Conservation (phyloP, 2,113 vertebrate species). For the Brienomyrus longianalis region DNA sequence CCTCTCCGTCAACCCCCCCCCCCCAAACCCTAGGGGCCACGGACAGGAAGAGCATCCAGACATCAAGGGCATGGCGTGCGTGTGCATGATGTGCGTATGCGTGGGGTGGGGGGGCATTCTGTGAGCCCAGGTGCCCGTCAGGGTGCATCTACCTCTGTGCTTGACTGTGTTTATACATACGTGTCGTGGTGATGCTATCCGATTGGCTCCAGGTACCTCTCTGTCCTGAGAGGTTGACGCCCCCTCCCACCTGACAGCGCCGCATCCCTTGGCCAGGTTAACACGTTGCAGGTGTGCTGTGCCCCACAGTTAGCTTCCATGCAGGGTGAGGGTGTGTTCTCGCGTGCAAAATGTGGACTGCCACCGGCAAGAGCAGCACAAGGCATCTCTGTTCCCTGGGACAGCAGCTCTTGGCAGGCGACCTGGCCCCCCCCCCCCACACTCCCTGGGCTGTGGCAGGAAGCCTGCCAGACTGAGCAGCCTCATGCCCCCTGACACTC, state of each 20-base stretch:
- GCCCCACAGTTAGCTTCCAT: neutral
- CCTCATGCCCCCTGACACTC: neutral
- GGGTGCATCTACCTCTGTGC: neutral
- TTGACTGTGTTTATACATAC: neutral
- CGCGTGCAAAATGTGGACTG: no score
- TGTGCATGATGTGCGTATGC: conserved; percentile 18
- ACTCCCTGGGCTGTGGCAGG: neutral
- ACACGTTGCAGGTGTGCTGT: neutral
- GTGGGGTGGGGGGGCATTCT: neutral
- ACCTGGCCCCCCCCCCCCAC: neutral
- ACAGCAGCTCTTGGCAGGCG: neutral
- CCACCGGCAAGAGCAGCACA: neutral
- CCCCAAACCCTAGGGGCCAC: neutral
- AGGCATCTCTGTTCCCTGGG: neutral
- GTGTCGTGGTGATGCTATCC: neutral
- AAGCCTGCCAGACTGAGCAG: conserved; percentile 19
- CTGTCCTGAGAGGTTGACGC: neutral
- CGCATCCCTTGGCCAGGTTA: no score
- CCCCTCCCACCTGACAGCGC: neutral
- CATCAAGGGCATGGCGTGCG: conserved; percentile 11
- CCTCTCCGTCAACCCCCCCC: neutral
- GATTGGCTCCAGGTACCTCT: neutral
- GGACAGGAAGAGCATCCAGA: conserved; percentile 4
- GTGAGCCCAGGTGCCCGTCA: neutral
- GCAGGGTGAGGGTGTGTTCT: neutral